phyloP scores from a whole-genome alignment of 2,888 invertebrate species.

The Nymphalis c-album region DNA sequence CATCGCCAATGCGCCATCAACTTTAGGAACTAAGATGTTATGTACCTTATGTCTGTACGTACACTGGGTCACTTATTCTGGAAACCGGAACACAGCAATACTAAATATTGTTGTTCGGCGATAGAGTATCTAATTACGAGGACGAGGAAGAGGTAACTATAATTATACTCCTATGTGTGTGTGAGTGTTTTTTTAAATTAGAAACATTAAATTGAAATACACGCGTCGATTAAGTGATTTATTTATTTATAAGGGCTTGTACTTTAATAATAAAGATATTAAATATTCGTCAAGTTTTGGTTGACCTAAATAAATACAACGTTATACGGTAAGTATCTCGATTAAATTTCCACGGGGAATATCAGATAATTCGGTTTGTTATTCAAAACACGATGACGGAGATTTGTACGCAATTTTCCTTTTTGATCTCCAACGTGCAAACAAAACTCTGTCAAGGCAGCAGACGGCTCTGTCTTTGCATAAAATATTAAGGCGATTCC shows the following conservation, averaged over 20 bases:
- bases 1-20: too few species aligned
- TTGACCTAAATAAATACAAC: slow-evolving; percentile 10
- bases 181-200: too few species aligned
- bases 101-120: too few species aligned
- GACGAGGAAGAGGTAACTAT: too few species aligned
- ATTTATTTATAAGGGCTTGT: neutral
- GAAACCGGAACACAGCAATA: too few species aligned
- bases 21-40: too few species aligned
- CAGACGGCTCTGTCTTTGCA: slow-evolving; percentile 67
- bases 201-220: too few species aligned
- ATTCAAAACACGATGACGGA: slow-evolving; percentile 67
- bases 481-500: slow-evolving; percentile 63
- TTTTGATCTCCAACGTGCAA: slow-evolving; percentile 75
- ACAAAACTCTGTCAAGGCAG: slow-evolving; percentile 66
- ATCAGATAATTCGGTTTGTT: slow-evolving; percentile 70
- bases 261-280: neutral
- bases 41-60: too few species aligned
- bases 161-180: too few species aligned
- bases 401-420: slow-evolving; percentile 76
- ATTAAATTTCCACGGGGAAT: slow-evolving; percentile 39
- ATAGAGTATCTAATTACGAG: too few species aligned
- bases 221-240: too few species aligned
- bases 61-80: too few species aligned
- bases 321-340: slow-evolving; percentile 17
- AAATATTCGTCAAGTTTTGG: neutral